Conservation (phyloP, 2,113 vertebrate species). For the Telmatochromis bifrenatus region DNA sequence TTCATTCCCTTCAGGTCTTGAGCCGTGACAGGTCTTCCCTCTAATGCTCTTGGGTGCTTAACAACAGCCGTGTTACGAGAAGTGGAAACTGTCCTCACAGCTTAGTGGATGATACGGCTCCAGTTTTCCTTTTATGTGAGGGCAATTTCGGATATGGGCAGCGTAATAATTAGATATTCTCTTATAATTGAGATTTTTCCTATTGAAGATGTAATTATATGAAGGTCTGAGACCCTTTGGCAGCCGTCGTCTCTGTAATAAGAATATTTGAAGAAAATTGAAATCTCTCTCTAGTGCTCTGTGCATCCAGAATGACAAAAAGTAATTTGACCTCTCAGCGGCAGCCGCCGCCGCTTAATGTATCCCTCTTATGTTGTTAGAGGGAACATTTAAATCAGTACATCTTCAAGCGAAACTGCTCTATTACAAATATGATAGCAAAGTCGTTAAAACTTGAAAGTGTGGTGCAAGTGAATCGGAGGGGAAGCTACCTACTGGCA, state of each 20-base stretch:
- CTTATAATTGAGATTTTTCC: constrained; percentile 68
- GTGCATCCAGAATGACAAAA: constrained; percentile 57
- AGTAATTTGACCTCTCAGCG: constrained; percentile 59
- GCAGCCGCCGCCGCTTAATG: constrained; percentile 34
- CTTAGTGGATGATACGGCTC: constrained; percentile 39
- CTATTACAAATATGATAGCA: constrained; percentile 43
- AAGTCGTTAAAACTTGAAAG: constrained; percentile 49
- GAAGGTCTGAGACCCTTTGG: constrained; percentile 58
- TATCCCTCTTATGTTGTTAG: constrained; percentile 46
- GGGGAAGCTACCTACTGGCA: constrained; percentile 13
- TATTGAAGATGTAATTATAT: constrained; percentile 70
- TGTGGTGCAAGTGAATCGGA: constrained; percentile 52
- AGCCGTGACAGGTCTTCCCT: constrained; percentile 51
- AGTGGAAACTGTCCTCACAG: constrained; percentile 53
- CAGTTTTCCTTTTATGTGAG: constrained; percentile 42
- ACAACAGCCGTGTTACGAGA: constrained; percentile 41
- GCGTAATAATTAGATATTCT: constrained; percentile 65
- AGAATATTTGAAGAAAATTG: constrained; percentile 70
- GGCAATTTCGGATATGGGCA: constrained; percentile 40
- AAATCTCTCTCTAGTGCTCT: constrained; percentile 59
- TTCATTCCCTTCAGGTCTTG: constrained; percentile 43
- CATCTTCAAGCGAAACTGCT: constrained; percentile 60
- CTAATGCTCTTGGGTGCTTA: constrained; percentile 56
- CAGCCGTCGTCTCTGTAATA: constrained; percentile 60
- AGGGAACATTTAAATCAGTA: constrained; percentile 55